Base-by-base conservation (phyloP, 2,113 vertebrate species). In the Tenrec ecaudatus region DNA sequence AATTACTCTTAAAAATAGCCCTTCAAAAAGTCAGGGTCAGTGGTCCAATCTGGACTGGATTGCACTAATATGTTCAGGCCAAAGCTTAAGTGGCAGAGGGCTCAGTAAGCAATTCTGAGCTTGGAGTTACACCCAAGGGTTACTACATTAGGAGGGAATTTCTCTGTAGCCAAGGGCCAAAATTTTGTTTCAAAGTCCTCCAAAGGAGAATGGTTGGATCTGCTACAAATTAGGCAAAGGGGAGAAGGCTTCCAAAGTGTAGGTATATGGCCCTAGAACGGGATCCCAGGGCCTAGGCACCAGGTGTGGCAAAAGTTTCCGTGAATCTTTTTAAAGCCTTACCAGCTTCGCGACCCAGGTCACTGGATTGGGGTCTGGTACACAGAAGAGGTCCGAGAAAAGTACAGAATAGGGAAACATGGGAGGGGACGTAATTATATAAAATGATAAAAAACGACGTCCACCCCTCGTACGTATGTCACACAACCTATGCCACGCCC, bases 11-110 rank as follows among this genome's bases (percentile, higher is more conserved):
- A 14, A 5, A 1, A 27, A 66, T 96, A 97, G 97, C 96, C 97
- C 97, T 97, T 95, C 78, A 92, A 96, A 96, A 89, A 53, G 9
- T 53, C 95, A 96, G 93, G 90, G 94, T 97, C 95, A 96, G 94
- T 77, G 95, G 95, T 96, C 97, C 95, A 64, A 92, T 96, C 97
- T 75, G 92, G 94, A 95, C 81, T 97, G 82, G 92, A 93, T 92
- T 40, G 27, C 95, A 23, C 0, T 87, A 84, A 80, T 0, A 0
- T 75, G 85, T 94, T 0, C 0, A 90, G 94, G 95, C 66, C 92
- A 94, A 90, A 40, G 88, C 40, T 90, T 77, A 88, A 25, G 57
- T 66, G 90, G 93, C 88, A 96, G 69, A 31, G 47, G 71, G 64
- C 90, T 96, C 82, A 69, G 68, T 17, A 60, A 93, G 86, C 58